These are phyloP conservation scores for Heliothis peltigera DNA, from an alignment of 2,888 invertebrate genomes.

Conservation along the genomic window DNA sequence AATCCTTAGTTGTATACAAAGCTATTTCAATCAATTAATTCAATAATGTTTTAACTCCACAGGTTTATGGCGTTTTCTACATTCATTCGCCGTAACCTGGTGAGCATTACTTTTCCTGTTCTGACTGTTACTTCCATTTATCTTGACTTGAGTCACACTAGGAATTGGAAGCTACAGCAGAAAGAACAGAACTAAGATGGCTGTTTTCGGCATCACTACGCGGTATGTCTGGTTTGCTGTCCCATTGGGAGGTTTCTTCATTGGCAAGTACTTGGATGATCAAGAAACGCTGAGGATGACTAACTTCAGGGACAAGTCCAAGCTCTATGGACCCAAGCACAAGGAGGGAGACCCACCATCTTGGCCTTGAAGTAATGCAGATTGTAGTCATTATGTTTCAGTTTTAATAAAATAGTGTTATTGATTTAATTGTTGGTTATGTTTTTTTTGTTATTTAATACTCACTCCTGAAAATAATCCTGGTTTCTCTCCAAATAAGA, in stretches of 20 bases:
- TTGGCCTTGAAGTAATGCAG: constrained; percentile 90
- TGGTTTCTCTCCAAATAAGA: no score
- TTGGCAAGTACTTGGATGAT: constrained; percentile 92
- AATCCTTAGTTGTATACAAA: no score
- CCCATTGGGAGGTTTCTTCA: constrained; percentile 89
- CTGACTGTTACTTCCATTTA: constrained; percentile 90
- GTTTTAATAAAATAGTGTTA: constrained; percentile 58
- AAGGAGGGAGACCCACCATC: constrained; percentile 92
- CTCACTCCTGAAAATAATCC: background rate
- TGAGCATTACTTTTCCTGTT: constrained; percentile 92
- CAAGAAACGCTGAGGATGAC: constrained; percentile 93
- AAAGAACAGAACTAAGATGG: constrained; percentile 79
- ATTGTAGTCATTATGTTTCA: constrained; percentile 37
- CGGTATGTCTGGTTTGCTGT: constrained; percentile 86
- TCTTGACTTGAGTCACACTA: constrained; percentile 93
- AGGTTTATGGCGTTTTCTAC: constrained; percentile 88
- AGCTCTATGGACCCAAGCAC: constrained; percentile 92
- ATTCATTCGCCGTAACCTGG: constrained; percentile 91
- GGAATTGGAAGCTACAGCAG: constrained; percentile 91
- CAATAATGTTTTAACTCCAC: constrained; percentile 32
- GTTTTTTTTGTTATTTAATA: constrained; percentile 11
- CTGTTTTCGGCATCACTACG: constrained; percentile 89
- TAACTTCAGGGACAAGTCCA: constrained; percentile 94
- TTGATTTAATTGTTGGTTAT: constrained; percentile 36
- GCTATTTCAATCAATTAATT: background rate